These are phyloP conservation scores for Diaphora mendica DNA, from an alignment of 2,888 invertebrate genomes.

Conservation along the genomic window DNA sequence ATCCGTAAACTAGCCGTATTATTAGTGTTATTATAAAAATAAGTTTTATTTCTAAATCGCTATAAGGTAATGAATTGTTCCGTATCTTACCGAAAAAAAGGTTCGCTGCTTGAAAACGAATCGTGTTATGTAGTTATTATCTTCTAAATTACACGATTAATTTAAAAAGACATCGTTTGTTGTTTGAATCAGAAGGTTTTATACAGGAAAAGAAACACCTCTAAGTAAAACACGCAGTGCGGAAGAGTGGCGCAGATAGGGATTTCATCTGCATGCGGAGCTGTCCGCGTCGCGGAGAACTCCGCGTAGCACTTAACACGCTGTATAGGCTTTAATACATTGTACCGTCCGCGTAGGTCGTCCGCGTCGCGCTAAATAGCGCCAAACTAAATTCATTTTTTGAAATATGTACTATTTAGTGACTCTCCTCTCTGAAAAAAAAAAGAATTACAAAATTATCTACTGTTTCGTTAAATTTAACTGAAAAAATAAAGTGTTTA, in stretches of 20 bases:
- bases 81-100: slow-evolving; percentile 24
- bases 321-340: no score
- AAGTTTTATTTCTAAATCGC: background rate
- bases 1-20: background rate
- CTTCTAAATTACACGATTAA: slow-evolving; percentile 45
- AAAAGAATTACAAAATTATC: no score
- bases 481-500: background rate
- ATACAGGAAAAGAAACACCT: slow-evolving; percentile 22
- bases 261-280: no score
- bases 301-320: no score
- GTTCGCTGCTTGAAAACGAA: slow-evolving; percentile 44
- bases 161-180: slow-evolving; percentile 43
- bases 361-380: no score
- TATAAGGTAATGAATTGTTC: slow-evolving; percentile 7
- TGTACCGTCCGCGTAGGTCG: no score
- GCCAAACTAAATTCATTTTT: no score
- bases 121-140: slow-evolving; percentile 50
- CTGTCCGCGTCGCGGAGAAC: no score
- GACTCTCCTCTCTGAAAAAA: no score
- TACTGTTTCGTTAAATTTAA: no score
- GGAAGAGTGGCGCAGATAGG: no score
- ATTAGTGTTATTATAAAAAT: background rate
- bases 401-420: no score
- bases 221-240: slow-evolving; percentile 22
- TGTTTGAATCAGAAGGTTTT: slow-evolving; percentile 28